These are phyloP conservation scores for Chaetodon trifasciatus DNA, from an alignment of 2,797 vertebrate species.

Conservation along the genomic window DNA sequence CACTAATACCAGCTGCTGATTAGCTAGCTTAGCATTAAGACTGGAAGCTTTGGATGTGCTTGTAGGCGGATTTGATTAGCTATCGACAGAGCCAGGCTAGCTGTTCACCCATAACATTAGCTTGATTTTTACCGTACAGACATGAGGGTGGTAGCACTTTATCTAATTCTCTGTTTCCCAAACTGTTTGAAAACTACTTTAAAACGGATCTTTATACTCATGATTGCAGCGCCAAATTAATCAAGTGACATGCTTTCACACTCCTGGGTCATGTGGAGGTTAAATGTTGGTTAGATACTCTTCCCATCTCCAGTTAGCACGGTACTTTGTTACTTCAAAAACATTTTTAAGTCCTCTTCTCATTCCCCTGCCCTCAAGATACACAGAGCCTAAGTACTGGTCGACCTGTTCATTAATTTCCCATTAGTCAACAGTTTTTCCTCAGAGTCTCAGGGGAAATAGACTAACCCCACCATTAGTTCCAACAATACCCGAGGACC, in stretches of 20 bases:
- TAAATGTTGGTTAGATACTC: constrained; percentile 30
- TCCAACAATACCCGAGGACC: constrained; percentile 62
- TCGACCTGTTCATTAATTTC: constrained; percentile 76
- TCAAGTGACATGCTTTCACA: constrained; percentile 16
- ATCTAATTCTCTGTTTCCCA: background rate
- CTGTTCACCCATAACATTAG: background rate
- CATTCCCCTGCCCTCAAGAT: constrained; percentile 47
- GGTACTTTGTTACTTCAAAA: constrained; percentile 66
- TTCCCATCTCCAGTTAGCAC: constrained; percentile 38
- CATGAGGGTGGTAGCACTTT: background rate
- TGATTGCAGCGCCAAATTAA: background rate
- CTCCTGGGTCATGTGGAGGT: constrained; percentile 45
- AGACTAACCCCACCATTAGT: constrained; percentile 69
- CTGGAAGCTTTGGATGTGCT: background rate
- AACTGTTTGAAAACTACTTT: background rate
- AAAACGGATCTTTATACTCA: background rate
- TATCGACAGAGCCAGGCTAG: background rate
- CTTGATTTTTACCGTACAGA: background rate
- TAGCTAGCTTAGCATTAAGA: background rate
- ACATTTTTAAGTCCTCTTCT: constrained; percentile 40
- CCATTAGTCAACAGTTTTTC: constrained; percentile 77
- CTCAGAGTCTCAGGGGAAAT: constrained; percentile 65
- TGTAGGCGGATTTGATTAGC: background rate
- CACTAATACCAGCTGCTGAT: background rate
- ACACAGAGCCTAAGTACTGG: constrained; percentile 53